Percentiles rank a stretch among this genome's conserved stretches.
Conservation (phyloP, 1,140 invertebrate genomes). For the Centruroides sculpturatus region DNA sequence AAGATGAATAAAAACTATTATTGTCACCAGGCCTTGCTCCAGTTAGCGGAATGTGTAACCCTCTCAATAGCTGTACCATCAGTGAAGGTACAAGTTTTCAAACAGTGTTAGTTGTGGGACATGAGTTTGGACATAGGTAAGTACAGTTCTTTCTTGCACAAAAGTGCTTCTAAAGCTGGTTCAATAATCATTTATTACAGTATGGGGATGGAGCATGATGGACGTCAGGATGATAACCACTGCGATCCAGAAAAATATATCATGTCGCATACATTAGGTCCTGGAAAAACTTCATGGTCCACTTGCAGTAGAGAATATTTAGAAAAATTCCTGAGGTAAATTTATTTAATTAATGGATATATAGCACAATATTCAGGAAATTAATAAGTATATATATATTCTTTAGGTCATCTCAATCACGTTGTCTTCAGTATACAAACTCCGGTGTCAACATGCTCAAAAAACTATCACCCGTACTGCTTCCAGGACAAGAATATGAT, state of each 20-base stretch:
- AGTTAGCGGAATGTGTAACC: conserved; percentile 46
- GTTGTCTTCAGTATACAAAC: conserved; percentile 11
- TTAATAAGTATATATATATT: neutral
- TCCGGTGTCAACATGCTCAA: conserved; percentile 15
- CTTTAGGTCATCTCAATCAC: conserved; percentile 12
- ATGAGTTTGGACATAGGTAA: conserved; percentile 44
- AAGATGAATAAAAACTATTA: too few species aligned
- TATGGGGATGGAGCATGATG: conserved; percentile 50
- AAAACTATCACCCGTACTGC: conserved; percentile 11
- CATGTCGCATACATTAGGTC: conserved; percentile 50
- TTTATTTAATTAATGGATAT: too few species aligned
- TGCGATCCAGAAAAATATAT: conserved; percentile 45
- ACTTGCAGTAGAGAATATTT: conserved; percentile 43
- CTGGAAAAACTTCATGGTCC: conserved; percentile 51
- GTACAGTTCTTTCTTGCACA: neutral
- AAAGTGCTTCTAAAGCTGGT: neutral
- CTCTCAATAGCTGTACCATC: conserved; percentile 44
- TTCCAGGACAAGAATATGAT: conserved; percentile 20
- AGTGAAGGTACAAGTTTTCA: conserved; percentile 49
- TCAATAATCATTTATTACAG: conserved; percentile 17
- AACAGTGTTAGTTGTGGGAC: conserved; percentile 45
- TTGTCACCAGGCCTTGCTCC: conserved; percentile 37
- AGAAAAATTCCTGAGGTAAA: conserved; percentile 40
- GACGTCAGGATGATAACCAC: conserved; percentile 42
- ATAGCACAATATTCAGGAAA: too few species aligned